A percentile compares a stretch with the other conserved stretches of the same genome.
Evolutionary conservation across 2,113 vertebrate genomes (phyloP).

Genomic region (Tupaia tana): DNA sequence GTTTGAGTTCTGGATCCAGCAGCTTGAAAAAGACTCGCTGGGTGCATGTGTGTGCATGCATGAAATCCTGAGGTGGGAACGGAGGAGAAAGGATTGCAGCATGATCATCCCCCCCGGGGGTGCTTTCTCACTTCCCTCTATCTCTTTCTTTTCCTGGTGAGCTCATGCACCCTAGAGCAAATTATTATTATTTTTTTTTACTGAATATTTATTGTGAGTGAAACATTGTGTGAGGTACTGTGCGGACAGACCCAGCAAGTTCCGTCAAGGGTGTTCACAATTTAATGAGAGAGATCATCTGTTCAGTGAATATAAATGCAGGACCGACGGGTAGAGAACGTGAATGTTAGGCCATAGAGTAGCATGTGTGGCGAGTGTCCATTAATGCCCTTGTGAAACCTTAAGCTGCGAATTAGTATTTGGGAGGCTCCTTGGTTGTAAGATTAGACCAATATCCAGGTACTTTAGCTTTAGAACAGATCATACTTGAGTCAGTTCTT

Average conservation of each 20-base stretch:
- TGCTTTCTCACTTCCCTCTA: no score
- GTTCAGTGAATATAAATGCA: background rate
- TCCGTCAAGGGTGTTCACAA: background rate
- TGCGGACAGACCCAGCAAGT: background rate
- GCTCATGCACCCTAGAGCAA: no score
- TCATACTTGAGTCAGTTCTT: background rate
- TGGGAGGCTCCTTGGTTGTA: background rate
- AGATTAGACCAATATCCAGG: background rate
- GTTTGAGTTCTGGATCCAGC: no score
- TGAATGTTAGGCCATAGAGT: background rate
- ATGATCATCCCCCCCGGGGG: no score
- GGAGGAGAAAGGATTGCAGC: no score
- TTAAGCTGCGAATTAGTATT: background rate
- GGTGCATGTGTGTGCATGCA: no score
- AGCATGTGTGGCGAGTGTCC: background rate
- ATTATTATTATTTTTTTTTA: background rate
- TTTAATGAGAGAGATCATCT: background rate
- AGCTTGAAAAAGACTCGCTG: no score
- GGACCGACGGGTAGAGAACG: background rate
- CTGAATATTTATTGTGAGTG: background rate
- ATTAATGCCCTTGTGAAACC: background rate
- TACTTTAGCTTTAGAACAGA: background rate
- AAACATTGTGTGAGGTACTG: background rate
- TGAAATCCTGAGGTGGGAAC: no score
- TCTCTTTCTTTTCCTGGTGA: no score